Evolutionary conservation across 1,140 invertebrate species (phyloP).

Genomic region (Sinonovacula constricta): DNA sequence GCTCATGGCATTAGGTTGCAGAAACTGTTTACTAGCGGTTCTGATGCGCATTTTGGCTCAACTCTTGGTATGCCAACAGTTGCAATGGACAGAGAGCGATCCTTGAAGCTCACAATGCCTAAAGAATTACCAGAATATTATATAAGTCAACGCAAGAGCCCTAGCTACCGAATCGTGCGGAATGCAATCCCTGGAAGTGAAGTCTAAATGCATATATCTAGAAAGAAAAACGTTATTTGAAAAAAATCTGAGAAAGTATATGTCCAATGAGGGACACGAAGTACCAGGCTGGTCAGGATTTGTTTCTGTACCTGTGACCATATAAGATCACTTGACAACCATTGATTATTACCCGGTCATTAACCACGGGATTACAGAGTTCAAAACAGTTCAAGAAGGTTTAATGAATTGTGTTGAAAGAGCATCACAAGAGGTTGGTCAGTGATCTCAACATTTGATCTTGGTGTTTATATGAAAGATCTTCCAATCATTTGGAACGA

Average conservation of each 20-base stretch:
- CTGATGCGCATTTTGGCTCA: background rate
- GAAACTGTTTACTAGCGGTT: background rate
- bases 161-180: background rate
- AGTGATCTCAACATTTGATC: slow-evolving; percentile 58
- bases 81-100: background rate
- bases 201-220: background rate
- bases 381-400: slow-evolving; percentile 51
- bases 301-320: slow-evolving; percentile 35
- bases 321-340: slow-evolving; percentile 36
- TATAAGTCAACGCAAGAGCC: slow-evolving; percentile 36
- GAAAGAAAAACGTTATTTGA: slow-evolving; percentile 25
- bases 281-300: slow-evolving; percentile 50
- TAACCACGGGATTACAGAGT: slow-evolving; percentile 50
- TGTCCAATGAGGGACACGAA: slow-evolving; percentile 3
- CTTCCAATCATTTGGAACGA: slow-evolving; percentile 55
- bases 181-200: slow-evolving; percentile 1
- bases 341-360: slow-evolving; percentile 61
- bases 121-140: slow-evolving; percentile 43
- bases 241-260: slow-evolving; percentile 13
- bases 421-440: slow-evolving; percentile 51
- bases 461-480: slow-evolving; percentile 62
- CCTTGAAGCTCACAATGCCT: background rate
- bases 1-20: slow-evolving; percentile 59
- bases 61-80: background rate
- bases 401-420: slow-evolving; percentile 47